Evolutionary conservation across 2,888 invertebrate species (phyloP), one percentile per base, ranked within the genome.

Genomic region (Amorpha juglandis): DNA sequence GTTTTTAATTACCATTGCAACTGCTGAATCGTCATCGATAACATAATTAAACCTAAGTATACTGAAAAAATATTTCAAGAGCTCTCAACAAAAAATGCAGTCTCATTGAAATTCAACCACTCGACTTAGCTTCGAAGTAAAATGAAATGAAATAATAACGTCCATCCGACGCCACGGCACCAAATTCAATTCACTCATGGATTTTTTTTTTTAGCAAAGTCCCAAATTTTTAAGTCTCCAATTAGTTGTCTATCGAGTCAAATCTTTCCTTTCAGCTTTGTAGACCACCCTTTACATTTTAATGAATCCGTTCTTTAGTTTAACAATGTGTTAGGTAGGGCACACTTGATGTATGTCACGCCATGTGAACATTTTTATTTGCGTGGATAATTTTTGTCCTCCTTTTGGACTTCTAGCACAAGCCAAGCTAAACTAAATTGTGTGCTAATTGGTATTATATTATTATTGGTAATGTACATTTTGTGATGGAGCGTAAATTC

Each of bases 261-360:
- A 68, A 70, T 27, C 63, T 67, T 58, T 64, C 68, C 63, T 63
- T 66, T 67, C 67, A 62, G 65, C 72, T 71, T 72, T 70, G 71
- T 70, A 70, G 72, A 71, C 67, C 69, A 65, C 68, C 69, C 73
- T 74, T 79, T 77, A 74, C 75, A 78, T 78, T 81, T 79, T 81
- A 82, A 80, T 79, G 74, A 76, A 78, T 75, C 78, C 73, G 70
- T 76, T 77, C 75, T 79, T 76, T 76, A 77, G 75, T 74, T 74
- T 42, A 58, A 42, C 42, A 42, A 42, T 58, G 6, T 19, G 16
- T 12, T 38, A 33, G 8, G 52, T 14, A 42, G 16, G n/a, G 58
- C 42, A 58, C 58, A 58, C 64, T 38, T 45, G 12, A 53, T 42
- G 19, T 53, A 19, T 35, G 42, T 19, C 53, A 64, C 52, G 50